Evolutionary conservation across 2,797 vertebrate genomes (phyloP).

Genomic region (Oryzias sinensis): DNA sequence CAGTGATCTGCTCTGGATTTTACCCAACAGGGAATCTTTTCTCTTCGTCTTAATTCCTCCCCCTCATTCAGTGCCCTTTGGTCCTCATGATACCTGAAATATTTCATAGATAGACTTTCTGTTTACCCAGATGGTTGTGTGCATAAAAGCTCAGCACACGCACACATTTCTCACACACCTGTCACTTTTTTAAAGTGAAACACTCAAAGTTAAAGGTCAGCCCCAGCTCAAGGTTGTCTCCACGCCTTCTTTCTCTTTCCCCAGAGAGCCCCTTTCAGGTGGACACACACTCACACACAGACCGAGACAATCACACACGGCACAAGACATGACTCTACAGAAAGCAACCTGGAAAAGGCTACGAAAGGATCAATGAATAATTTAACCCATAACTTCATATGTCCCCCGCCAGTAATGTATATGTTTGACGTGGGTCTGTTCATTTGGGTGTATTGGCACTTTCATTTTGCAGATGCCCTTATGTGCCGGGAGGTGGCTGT

Average conservation of each 20-base stretch:
- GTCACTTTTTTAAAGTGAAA: conserved; percentile 54
- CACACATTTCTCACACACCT: conserved; percentile 25
- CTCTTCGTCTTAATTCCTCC: background rate
- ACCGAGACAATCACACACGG: conserved; percentile 15
- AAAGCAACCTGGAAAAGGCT: conserved; percentile 55
- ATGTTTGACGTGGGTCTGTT: conserved; percentile 26
- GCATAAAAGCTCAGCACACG: conserved; percentile 29
- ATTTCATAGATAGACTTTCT: conserved; percentile 26
- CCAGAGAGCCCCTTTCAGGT: conserved; percentile 52
- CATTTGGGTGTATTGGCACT: conserved; percentile 4
- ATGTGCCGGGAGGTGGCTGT: conserved; percentile 46
- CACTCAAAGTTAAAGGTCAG: conserved; percentile 67
- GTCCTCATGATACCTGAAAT: conserved; percentile 19
- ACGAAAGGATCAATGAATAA: conserved; percentile 73
- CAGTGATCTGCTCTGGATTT: conserved; percentile 12
- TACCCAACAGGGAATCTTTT: background rate
- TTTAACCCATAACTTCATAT: conserved; percentile 71
- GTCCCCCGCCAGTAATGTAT: conserved; percentile 60
- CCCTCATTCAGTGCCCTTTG: conserved; percentile 8
- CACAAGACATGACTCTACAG: conserved; percentile 49
- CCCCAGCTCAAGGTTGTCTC: conserved; percentile 57
- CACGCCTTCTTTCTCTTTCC: conserved; percentile 13
- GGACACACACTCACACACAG: conserved; percentile 43
- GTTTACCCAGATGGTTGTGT: conserved; percentile 40
- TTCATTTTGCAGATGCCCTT: conserved; percentile 29